Conservation (phyloP, 1,140 invertebrate species). For the Capitella teleta region DNA sequence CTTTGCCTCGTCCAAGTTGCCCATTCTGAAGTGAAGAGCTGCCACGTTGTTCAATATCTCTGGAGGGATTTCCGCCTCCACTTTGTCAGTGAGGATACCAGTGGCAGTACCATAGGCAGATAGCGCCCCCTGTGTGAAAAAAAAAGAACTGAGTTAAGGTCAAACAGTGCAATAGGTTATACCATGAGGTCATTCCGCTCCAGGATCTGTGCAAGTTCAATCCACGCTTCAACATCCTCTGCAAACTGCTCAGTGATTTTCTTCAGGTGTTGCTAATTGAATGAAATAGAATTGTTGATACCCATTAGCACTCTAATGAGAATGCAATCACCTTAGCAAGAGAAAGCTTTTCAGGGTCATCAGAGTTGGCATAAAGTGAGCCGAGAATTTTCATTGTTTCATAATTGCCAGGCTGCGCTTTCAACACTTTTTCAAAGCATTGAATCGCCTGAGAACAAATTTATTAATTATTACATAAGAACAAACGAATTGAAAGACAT, state of each 20-base stretch:
- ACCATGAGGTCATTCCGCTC: slow-evolving; percentile 78
- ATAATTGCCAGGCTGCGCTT: slow-evolving; percentile 93
- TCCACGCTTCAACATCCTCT: slow-evolving; percentile 98
- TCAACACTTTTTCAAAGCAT: slow-evolving; percentile 97
- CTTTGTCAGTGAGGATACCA: slow-evolving; percentile 82
- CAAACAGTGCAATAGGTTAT: not conserved
- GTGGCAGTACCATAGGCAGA: slow-evolving; percentile 89
- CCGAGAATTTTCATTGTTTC: slow-evolving; percentile 99
- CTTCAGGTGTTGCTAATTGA: slow-evolving; percentile 38
- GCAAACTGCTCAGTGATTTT: slow-evolving; percentile 91
- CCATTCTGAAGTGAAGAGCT: slow-evolving; percentile 68
- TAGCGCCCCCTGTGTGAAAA: slow-evolving; percentile 51
- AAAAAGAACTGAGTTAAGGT: not conserved
- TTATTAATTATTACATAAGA: not conserved
- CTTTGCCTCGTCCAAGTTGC: slow-evolving; percentile 42
- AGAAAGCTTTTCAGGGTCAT: slow-evolving; percentile 76
- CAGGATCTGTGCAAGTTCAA: slow-evolving; percentile 94
- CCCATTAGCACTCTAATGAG: too few relatives aligned
- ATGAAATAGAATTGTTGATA: too few relatives aligned
- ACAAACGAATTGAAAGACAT: slow-evolving; percentile 17
- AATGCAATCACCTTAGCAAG: slow-evolving; percentile 65
- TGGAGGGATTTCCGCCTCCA: slow-evolving; percentile 86
- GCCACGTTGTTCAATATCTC: slow-evolving; percentile 98
- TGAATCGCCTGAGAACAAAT: slow-evolving; percentile 65
- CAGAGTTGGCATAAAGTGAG: slow-evolving; percentile 84